phyloP scores from a whole-genome alignment of 1,140 invertebrate genomes.

The Cyrtorhinus lividipennis region DNA sequence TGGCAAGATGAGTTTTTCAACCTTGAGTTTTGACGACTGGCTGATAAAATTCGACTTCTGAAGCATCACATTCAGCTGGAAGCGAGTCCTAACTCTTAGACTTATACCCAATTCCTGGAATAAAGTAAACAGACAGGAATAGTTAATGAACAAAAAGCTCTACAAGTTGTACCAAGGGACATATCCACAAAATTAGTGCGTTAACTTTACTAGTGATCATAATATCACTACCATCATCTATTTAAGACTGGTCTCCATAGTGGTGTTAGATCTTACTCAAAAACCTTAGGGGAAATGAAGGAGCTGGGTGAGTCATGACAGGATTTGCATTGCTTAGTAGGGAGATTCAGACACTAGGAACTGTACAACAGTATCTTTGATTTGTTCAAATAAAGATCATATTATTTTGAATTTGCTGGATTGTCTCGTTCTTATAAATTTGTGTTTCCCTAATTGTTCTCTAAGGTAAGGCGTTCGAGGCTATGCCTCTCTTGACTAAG shows the following conservation, averaged over 20 bases:
- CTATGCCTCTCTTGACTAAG: too few relatives aligned
- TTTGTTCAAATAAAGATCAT: too few relatives aligned
- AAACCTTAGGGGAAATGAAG: background rate
- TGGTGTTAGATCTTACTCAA: background rate
- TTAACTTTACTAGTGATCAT: background rate
- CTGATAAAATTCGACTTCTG: conserved; percentile 7
- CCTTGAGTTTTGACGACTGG: background rate
- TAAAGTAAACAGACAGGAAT: background rate
- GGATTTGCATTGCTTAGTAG: too few relatives aligned
- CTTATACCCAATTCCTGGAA: conserved; percentile 9
- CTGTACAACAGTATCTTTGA: too few relatives aligned
- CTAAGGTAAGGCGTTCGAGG: too few relatives aligned
- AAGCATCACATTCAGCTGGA: conserved; percentile 16
- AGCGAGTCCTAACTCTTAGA: conserved; percentile 9
- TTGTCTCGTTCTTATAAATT: too few relatives aligned
- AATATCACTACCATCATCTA: background rate
- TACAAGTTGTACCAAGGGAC: background rate
- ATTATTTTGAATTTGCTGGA: too few relatives aligned
- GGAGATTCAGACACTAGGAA: too few relatives aligned
- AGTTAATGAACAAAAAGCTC: too few relatives aligned
- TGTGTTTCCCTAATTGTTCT: too few relatives aligned
- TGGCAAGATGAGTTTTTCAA: conserved; percentile 11
- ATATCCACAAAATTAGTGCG: background rate
- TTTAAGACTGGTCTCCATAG: background rate
- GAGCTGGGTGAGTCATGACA: too few relatives aligned